Percentiles rank a stretch among this genome's conserved stretches.
Evolutionary conservation across 2,888 invertebrate genomes (phyloP).

Genomic region (Cheilosia soror): DNA sequence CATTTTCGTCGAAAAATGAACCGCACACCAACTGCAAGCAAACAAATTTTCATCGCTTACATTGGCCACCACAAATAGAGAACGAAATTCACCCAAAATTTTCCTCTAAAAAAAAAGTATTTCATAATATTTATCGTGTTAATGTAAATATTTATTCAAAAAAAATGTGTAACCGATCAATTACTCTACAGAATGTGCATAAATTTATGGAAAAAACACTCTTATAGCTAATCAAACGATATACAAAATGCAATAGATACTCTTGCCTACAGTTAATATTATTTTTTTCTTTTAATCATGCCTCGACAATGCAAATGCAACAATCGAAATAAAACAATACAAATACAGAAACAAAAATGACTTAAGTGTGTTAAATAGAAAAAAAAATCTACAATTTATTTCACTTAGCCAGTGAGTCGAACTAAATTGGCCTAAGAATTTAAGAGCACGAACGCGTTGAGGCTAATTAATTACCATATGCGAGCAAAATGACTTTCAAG

Average conservation of each 20-base stretch:
- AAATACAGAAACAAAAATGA: too few relatives aligned
- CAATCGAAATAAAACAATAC: not conserved
- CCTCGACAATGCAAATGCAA: not conserved
- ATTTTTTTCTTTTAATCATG: not conserved
- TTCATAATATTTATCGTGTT: not conserved
- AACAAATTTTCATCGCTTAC: too few relatives aligned
- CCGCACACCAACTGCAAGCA: too few relatives aligned
- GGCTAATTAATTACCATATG: constrained; percentile 19
- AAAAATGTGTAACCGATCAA: not conserved
- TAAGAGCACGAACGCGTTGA: constrained; percentile 2
- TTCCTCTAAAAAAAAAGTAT: not conserved
- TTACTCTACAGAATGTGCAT: constrained; percentile 1
- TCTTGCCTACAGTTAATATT: too few relatives aligned
- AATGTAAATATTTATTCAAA: constrained; percentile 16
- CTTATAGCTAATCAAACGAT: too few relatives aligned
- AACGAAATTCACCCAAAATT: not conserved
- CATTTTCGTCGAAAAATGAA: too few relatives aligned
- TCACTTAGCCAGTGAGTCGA: not conserved
- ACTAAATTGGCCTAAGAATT: constrained; percentile 23
- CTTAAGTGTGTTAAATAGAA: not conserved
- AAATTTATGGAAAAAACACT: not conserved
- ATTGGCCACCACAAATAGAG: too few relatives aligned
- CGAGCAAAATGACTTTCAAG: constrained; percentile 8
- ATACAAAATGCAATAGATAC: not conserved
- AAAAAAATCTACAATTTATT: not conserved